These are phyloP conservation scores for Nettapus auritus DNA, from an alignment of 2,113 vertebrate genomes.

Conservation along the genomic window DNA sequence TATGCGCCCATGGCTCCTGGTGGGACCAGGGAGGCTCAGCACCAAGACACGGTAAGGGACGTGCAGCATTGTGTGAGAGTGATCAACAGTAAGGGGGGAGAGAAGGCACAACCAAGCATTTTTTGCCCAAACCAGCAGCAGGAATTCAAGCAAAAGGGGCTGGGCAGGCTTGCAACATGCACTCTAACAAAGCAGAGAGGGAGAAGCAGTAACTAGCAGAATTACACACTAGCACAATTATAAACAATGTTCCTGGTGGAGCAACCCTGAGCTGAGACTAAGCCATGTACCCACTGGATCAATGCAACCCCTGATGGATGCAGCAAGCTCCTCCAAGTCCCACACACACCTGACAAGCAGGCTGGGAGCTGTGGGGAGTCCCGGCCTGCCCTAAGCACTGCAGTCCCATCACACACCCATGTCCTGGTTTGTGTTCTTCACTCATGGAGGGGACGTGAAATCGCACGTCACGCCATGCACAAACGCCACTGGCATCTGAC, in stretches of 20 bases:
- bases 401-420: not conserved
- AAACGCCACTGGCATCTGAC: not conserved
- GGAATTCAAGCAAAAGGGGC: not conserved
- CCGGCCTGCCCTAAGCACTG: not conserved
- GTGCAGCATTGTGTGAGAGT: not conserved
- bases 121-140: not conserved
- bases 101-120: not conserved
- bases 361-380: not conserved
- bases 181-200: not conserved
- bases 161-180: not conserved
- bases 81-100: not conserved
- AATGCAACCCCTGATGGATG: not conserved
- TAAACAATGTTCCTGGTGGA: not conserved
- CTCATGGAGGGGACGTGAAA: not conserved
- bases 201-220: not conserved
- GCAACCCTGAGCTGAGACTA: not conserved
- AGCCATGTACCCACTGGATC: not conserved
- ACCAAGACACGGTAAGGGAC: not conserved
- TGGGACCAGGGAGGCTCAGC: not conserved
- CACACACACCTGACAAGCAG: not conserved
- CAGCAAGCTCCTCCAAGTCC: not conserved
- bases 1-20: accelerated
- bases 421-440: accelerated
- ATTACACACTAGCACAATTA: not conserved
- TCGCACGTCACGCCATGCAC: accelerated